phyloP scores from a whole-genome alignment of 2,113 vertebrate genomes.

The Promerops cafer region DNA sequence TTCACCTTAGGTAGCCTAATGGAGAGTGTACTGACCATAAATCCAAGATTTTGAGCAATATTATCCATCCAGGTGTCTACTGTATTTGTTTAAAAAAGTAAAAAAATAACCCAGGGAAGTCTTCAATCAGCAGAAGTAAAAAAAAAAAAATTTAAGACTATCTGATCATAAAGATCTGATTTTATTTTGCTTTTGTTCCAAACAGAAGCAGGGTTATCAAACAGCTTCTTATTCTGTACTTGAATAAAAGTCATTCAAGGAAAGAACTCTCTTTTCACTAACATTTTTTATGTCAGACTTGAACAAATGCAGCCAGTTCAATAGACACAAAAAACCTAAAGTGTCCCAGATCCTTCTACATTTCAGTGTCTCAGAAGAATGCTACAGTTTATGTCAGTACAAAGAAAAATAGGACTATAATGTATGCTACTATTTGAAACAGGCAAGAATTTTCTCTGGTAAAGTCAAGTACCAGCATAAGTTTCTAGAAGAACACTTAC shows the following conservation, averaged over 20 bases:
- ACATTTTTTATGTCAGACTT: neutral
- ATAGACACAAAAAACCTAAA: neutral
- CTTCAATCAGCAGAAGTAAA: neutral
- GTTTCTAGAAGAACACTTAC: neutral
- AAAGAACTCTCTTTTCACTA: neutral
- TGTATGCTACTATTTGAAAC: neutral
- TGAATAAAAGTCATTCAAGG: neutral
- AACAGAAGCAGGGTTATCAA: neutral
- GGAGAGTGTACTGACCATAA: neutral
- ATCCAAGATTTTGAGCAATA: neutral
- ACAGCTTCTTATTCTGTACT: neutral
- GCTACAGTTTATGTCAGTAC: neutral
- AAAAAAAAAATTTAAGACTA: neutral
- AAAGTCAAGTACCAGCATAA: neutral
- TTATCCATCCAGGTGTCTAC: neutral
- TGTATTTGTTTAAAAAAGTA: neutral
- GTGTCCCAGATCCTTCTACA: neutral
- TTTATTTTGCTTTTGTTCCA: neutral
- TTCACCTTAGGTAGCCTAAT: neutral
- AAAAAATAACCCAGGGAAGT: neutral
- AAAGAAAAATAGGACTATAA: neutral
- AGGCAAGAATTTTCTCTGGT: neutral
- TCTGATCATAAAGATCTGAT: neutral
- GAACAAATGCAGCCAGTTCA: conserved; percentile 1
- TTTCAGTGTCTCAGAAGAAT: neutral